These are phyloP conservation scores for Drosophila oshimai DNA, from an alignment of 1,140 invertebrate species.

Conservation along the genomic window DNA sequence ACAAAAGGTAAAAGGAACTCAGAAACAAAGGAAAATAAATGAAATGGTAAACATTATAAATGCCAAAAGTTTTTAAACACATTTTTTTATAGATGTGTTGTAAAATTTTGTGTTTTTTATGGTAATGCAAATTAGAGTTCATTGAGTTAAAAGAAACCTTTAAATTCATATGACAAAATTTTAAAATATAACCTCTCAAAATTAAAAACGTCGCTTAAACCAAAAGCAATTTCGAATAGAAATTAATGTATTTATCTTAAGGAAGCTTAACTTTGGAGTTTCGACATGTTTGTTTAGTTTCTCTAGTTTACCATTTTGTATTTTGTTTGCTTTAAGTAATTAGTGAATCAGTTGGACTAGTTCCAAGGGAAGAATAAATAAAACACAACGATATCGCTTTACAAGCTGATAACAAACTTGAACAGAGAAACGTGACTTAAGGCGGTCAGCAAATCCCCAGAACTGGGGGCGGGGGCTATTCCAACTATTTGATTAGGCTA, in stretches of 20 bases:
- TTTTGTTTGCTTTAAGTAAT: conserved; percentile 43
- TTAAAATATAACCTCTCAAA: too few species aligned
- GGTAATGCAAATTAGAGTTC: too few species aligned
- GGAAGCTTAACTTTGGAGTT: neutral
- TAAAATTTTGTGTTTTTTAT: too few species aligned
- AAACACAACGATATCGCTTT: conserved; percentile 21
- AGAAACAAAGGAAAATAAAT: too few species aligned
- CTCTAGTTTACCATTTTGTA: conserved; percentile 2
- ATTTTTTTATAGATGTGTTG: too few species aligned
- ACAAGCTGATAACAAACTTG: conserved; percentile 31
- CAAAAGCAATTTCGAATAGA: too few species aligned
- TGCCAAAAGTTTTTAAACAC: too few species aligned
- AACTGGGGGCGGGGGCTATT: conserved; percentile 1
- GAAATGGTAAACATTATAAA: too few species aligned
- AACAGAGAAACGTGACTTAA: conserved; percentile 35
- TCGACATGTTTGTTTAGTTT: neutral
- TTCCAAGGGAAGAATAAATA: neutral
- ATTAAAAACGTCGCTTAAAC: too few species aligned
- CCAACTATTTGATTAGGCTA: conserved; percentile 22
- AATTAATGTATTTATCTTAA: neutral
- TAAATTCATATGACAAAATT: too few species aligned
- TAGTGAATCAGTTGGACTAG: conserved; percentile 25
- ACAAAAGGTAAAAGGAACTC: too few species aligned
- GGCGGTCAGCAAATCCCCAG: neutral
- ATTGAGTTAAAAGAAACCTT: too few species aligned